Evolutionary conservation across 2,888 invertebrate genomes (phyloP), one percentile per base, ranked within the genome.

Genomic region (Limnephilus auricula): DNA sequence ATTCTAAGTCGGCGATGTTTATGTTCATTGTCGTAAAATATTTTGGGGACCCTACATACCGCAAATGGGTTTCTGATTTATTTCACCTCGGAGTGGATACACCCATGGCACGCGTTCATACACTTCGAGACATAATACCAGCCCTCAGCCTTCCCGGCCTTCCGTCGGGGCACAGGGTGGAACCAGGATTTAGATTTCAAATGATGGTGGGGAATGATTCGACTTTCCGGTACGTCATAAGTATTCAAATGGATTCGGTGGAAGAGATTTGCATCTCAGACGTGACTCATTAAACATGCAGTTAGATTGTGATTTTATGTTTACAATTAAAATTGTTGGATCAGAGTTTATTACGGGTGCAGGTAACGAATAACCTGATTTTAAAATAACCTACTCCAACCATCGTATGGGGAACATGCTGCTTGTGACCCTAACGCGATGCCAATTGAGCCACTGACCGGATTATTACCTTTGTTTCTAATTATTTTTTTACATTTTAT

Each of bases 41-140:
- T 92, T 92, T 92, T 79, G 79, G 92, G 90, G 78, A 37, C 65
- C 79, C 79, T 90, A 90, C 89, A 85, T 89, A 80, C 87, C 90
- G 90, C 90, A 92, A 92, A 92, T 92, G 92, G 92, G 82, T 92
- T 90, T 92, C 92, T 90, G 92, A 92, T 92, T 92, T 92, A 92
- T 92, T 90, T 90, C 84, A 90, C 90, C 90, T 92, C 90, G 79
- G 89, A 91, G 91, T 89, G 90, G 91, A 90, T 87, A 90, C 91
- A 91, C 87, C 87, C 79, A 85, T 85, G 91, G 90, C 90, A 91
- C 37, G 89, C 91, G 84, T 91, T 91, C 65, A 82, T 89, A 91
- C 37, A 84, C 91, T 80, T 89, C 80, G 84, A 82, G 82, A 89
- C 40, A 65, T 65, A 65, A 65, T 65, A 65, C 65, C 65, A 65